phyloP scores from a whole-genome alignment of 2,888 invertebrate species.

The Choreutis nemorana region DNA sequence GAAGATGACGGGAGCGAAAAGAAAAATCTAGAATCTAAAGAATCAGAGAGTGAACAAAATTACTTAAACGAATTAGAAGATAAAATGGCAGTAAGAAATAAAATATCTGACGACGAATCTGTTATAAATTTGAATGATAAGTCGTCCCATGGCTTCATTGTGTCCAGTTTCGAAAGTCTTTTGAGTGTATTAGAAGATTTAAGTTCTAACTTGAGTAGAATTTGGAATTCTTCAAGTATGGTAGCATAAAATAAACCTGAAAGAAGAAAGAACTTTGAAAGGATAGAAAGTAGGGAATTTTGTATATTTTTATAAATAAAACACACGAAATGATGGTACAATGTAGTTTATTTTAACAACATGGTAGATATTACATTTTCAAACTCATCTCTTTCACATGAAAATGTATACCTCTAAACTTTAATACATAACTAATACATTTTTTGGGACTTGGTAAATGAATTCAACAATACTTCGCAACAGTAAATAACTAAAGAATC shows the following conservation, averaged over 20 bases:
- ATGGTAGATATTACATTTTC: slow-evolving; percentile 64
- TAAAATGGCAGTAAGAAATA: slow-evolving; percentile 24
- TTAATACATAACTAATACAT: slow-evolving; percentile 58
- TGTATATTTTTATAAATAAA: slow-evolving; percentile 32
- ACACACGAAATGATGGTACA: slow-evolving; percentile 67
- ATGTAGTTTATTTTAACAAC: slow-evolving; percentile 74
- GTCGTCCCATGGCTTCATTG: slow-evolving; percentile 27
- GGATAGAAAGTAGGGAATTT: neutral
- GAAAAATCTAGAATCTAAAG: slow-evolving; percentile 13
- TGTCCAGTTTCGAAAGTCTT: slow-evolving; percentile 31
- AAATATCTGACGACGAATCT: slow-evolving; percentile 25
- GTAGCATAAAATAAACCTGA: neutral
- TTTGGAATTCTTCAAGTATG: slow-evolving; percentile 26
- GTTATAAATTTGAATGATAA: slow-evolving; percentile 24
- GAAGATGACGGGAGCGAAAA: slow-evolving; percentile 13
- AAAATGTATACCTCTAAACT: slow-evolving; percentile 64
- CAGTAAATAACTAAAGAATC: slow-evolving; percentile 25
- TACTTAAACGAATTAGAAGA: slow-evolving; percentile 8
- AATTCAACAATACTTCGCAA: slow-evolving; percentile 50
- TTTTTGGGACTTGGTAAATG: slow-evolving; percentile 38
- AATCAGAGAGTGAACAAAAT: slow-evolving; percentile 11
- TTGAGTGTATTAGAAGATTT: slow-evolving; percentile 34
- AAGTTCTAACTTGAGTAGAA: slow-evolving; percentile 37
- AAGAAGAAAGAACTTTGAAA: neutral
- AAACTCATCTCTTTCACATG: slow-evolving; percentile 41